Evolutionary conservation across 2,888 invertebrate species (phyloP), one percentile per base, ranked within the genome.

Genomic region (Tryphoninae sp.): DNA sequence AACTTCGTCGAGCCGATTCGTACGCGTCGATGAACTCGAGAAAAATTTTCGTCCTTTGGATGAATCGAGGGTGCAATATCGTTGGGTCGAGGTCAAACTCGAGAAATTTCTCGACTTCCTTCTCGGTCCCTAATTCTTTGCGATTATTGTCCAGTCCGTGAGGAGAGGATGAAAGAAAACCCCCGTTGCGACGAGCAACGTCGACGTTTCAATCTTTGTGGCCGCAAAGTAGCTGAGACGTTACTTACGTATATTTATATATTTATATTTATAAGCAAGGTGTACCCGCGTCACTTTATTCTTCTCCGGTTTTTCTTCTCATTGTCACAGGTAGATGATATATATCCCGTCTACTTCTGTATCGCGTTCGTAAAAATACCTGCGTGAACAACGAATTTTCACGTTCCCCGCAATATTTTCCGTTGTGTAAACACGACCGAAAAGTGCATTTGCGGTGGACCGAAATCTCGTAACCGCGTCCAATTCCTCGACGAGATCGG

Each of bases 381-480:
- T 59, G 55, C 67, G 59, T 7, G 22, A 49, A 53, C 19, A 19
- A 19, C 7, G 51, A 75, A 67, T 79, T 73, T 42, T 69, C 68
- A 23, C 53, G 55, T 55, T 64, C 51, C 65, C 16, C 64, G 72
- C 42, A 49, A 49, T 9, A n/a, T 61, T 61, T 53, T 33, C 16
- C 79, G 11, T 45, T 45, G 13, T 45, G 13, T 45, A 45, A 13
- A 45, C 13, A 45, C 11, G 2, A 78, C 81, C 82, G 81, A 83
- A 86, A 86, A 87, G 83, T 83, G 81, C 13, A 61, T 13, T 84
- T 86, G 86, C 82, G 87, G 85, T 86, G 85, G 84, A 87, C 87
- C 87, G 81, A 83, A 89, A 88, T 89, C 88, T 89, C 87, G 88
- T 85, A 89, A 89, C 89, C 88, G 88, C 85, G 77, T 86, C 86